These are phyloP conservation scores for Sarcophaga subvicina DNA, from an alignment of 2,888 invertebrate genomes.

Conservation along the genomic window DNA sequence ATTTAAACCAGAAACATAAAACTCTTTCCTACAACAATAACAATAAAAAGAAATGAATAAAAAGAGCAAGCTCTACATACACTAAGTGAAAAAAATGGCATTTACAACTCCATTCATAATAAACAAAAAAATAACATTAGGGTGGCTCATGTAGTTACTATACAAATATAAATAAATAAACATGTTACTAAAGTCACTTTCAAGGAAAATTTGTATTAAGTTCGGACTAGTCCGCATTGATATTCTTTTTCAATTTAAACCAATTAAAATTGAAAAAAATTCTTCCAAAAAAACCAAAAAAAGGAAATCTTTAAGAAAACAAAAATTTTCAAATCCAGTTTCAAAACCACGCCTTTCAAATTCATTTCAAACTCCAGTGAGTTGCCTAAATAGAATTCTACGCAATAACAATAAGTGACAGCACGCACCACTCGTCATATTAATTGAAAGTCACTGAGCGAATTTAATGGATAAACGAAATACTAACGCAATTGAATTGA, in stretches of 20 bases:
- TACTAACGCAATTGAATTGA: conserved; percentile 49
- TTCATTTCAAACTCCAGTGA: neutral
- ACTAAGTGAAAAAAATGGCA: neutral
- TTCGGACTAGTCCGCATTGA: no score
- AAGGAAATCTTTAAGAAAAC: no score
- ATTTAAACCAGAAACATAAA: conserved; percentile 35
- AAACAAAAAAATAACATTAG: neutral
- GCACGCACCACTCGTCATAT: conserved; percentile 43
- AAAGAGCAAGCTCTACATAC: conserved; percentile 3
- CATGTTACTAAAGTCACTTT: no score
- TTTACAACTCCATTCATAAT: conserved; percentile 29
- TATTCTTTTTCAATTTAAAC: no score
- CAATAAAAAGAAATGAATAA: neutral
- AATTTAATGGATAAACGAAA: conserved; percentile 39
- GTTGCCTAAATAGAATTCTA: neutral
- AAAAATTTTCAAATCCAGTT: no score
- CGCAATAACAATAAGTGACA: conserved; percentile 37
- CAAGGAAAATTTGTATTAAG: no score
- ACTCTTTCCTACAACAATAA: conserved; percentile 24
- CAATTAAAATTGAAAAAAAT: no score
- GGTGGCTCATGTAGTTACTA: neutral
- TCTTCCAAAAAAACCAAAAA: no score
- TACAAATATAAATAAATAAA: no score
- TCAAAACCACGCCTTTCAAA: neutral
- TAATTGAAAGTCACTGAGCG: conserved; percentile 42